Evolutionary conservation across 2,797 vertebrate species (phyloP).

Genomic region (Pyrocephalus nanus): DNA sequence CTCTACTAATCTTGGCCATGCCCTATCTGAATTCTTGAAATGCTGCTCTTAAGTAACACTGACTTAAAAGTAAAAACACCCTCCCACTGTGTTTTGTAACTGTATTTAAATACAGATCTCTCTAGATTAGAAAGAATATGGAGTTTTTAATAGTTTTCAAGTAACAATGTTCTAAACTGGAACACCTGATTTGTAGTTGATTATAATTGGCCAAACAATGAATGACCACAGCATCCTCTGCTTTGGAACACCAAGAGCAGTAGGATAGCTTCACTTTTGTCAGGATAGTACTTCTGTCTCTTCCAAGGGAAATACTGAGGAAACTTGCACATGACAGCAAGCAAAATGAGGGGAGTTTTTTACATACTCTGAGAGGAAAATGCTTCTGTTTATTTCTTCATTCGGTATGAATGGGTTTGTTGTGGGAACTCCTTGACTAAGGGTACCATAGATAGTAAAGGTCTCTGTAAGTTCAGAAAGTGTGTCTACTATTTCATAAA

Average conservation of each 20-base stretch:
- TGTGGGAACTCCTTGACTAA: not conserved
- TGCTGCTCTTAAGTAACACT: not conserved
- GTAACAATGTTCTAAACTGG: not conserved
- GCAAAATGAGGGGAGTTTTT: fast-evolving
- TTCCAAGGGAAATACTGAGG: not conserved
- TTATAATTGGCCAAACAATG: not conserved
- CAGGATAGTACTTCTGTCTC: not conserved
- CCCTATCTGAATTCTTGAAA: not conserved
- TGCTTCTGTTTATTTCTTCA: not conserved
- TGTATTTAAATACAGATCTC: not conserved
- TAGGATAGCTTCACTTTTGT: not conserved
- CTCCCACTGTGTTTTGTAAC: not conserved
- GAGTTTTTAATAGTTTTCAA: not conserved
- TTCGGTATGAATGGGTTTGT: not conserved
- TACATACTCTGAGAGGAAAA: not conserved
- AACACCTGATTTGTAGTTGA: not conserved
- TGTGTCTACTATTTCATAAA: not conserved
- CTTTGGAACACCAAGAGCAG: not conserved
- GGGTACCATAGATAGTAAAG: not conserved
- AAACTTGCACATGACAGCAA: not conserved
- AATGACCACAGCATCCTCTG: not conserved
- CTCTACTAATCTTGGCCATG: not conserved
- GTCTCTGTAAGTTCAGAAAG: not conserved
- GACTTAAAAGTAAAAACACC: not conserved
- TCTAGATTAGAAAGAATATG: not conserved